Base-by-base conservation (phyloP, 2,113 vertebrate genomes). In the Capricornis sumatraensis region DNA sequence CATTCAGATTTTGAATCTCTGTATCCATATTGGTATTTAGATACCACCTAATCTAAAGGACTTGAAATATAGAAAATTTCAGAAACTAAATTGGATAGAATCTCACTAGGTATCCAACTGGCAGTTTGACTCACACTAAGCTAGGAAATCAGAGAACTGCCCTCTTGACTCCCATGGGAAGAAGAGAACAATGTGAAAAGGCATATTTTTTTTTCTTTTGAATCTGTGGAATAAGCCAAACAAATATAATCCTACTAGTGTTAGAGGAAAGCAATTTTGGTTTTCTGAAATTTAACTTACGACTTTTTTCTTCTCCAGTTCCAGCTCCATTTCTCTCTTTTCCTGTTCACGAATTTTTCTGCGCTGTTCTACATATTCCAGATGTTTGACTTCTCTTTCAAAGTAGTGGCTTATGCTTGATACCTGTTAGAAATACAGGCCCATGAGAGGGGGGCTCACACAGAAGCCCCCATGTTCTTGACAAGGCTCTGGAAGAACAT, bases 351-450 rank as follows among this genome's bases (percentile, higher is more conserved):
- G 98, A 89, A 98, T 91, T 52, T 98, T 96, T 50, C 97, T 95
- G 76, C 98, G 98, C 95, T 98, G 96, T 94, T 99, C 97, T 87
- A 98, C 97, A n/a, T 99, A 99, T 30, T 98, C 98, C 92, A 99
- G 96, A 13, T 99, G 98, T 21, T 98, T 99, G 96, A 99, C 98
- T 98, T 99, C 99, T 98, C 98, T 98, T 93, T 99, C 98, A 55
- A 99, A 99, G 98, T 99, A 99, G 92, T 98, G 91, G 81, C 96
- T 98, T 88, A 99, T 8, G 0, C 82, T 98, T 3, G 62, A 57
- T 43, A 88, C 53, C 99, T 99, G 86, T 87, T 97, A 60, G 98
- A 91, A 81, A 97, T 43, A 98, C 67, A 93, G 33, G 79, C 10
- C 64, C 50, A 1, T 16, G 50, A 45, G 55, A 92, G 19, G 10